Conservation (phyloP, 2,888 invertebrate genomes). For the Onchidella celtica region DNA sequence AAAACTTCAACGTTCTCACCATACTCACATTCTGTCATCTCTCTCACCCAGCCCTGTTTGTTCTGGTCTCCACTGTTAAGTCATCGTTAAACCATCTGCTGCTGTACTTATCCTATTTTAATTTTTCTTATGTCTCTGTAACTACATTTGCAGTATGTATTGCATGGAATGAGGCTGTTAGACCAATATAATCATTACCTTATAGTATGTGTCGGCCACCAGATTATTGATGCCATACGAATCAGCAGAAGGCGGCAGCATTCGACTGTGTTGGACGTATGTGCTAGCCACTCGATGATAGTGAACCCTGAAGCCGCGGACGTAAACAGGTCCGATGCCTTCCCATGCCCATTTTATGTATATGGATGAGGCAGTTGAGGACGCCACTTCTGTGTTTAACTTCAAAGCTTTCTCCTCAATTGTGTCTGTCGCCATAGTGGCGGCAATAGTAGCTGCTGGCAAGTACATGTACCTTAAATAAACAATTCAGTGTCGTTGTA, state of each 20-base stretch:
- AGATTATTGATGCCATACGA: conserved; percentile 69
- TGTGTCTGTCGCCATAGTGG: conserved; percentile 37
- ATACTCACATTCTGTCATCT: too few relatives aligned
- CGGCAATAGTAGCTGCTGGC: conserved; percentile 27
- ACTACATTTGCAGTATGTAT: neutral
- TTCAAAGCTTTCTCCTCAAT: conserved; percentile 27
- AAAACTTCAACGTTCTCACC: too few relatives aligned
- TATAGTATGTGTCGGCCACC: conserved; percentile 74
- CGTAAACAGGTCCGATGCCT: conserved; percentile 51
- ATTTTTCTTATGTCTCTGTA: too few relatives aligned
- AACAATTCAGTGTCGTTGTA: neutral
- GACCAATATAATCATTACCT: conserved; percentile 45
- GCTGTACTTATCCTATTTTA: too few relatives aligned
- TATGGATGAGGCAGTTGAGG: conserved; percentile 69
- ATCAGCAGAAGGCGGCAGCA: conserved; percentile 56
- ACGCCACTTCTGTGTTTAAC: conserved; percentile 58
- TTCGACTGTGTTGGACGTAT: conserved; percentile 69
- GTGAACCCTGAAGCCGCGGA: conserved; percentile 64
- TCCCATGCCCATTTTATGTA: conserved; percentile 63
- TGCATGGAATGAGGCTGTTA: neutral
- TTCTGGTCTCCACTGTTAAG: too few relatives aligned
- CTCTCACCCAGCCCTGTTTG: too few relatives aligned
- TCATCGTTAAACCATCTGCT: too few relatives aligned
- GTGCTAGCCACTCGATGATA: conserved; percentile 71
- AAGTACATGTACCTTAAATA: conserved; percentile 43